Percentiles rank a stretch among this genome's conserved stretches.
These are phyloP conservation scores for Boloria euphrosyne DNA, from an alignment of 2,888 invertebrate genomes.

Conservation along the genomic window DNA sequence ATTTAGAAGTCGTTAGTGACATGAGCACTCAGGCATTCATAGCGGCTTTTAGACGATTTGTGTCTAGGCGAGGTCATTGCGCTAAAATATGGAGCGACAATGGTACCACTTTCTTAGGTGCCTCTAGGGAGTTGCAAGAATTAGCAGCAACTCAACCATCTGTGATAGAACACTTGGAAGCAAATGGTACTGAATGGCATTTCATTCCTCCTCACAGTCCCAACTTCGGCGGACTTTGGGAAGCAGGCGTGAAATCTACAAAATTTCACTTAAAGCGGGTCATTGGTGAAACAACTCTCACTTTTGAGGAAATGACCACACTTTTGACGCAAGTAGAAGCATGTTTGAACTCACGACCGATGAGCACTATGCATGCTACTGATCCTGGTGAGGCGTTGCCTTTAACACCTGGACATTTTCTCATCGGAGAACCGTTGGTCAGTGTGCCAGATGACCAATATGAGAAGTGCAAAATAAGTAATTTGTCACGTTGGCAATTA, in stretches of 20 bases:
- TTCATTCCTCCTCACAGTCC: constrained; percentile 40
- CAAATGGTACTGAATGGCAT: constrained; percentile 34
- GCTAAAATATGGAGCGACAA: constrained; percentile 44
- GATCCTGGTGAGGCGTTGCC: constrained; percentile 26
- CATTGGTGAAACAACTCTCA: constrained; percentile 31
- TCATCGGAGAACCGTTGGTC: constrained; percentile 35
- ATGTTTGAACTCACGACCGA: constrained; percentile 42
- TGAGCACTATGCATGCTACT: constrained; percentile 11
- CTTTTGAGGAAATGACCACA: constrained; percentile 40
- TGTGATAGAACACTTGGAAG: constrained; percentile 9
- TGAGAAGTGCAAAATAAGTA: constrained; percentile 16
- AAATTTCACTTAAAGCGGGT: constrained; percentile 40
- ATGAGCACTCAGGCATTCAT: constrained; percentile 37
- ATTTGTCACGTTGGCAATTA: constrained; percentile 34
- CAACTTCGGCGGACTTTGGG: constrained; percentile 41
- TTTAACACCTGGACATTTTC: constrained; percentile 39
- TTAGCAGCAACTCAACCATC: constrained; percentile 20
- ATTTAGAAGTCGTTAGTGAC: constrained; percentile 38
- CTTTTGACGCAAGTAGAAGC: constrained; percentile 41
- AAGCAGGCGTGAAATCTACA: constrained; percentile 24
- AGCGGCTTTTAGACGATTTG: constrained; percentile 41
- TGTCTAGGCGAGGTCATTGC: constrained; percentile 39
- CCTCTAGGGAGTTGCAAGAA: constrained; percentile 29
- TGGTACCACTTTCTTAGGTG: constrained; percentile 42
- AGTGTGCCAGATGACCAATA: constrained; percentile 30